A percentile compares a stretch with the other conserved stretches of the same genome.
Evolutionary conservation across 2,888 invertebrate species (phyloP).

Genomic region (Cheilosia vulpina): DNA sequence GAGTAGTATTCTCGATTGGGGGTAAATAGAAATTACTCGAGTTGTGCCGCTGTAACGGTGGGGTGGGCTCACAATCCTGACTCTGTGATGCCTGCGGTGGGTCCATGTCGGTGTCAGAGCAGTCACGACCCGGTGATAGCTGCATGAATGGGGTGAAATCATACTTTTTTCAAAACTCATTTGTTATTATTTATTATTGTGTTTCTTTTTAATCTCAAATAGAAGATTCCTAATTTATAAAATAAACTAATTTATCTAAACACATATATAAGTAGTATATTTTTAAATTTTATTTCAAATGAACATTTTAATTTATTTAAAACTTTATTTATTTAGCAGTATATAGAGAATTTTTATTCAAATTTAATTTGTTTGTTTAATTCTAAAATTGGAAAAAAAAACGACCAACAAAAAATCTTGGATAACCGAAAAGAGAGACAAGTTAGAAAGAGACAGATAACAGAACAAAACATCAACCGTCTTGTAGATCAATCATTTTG

Average conservation of each 20-base stretch:
- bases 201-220: conserved; percentile 5
- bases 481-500: not conserved
- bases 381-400: conserved; percentile 22
- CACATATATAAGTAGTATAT: conserved; percentile 14
- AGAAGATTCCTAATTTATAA: conserved; percentile 55
- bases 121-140: conserved; percentile 93
- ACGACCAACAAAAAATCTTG: conserved; percentile 1
- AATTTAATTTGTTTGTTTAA: conserved; percentile 11
- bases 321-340: conserved; percentile 50
- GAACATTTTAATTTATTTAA: conserved; percentile 45
- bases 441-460: conserved; percentile 5
- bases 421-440: conserved; percentile 19
- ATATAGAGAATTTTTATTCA: conserved; percentile 19
- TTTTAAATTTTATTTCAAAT: not conserved
- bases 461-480: conserved; percentile 3
- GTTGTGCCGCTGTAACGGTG: conserved; percentile 92
- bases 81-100: conserved; percentile 95
- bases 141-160: conserved; percentile 80
- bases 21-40: conserved; percentile 95
- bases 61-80: conserved; percentile 96
- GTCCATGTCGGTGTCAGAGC: conserved; percentile 93
- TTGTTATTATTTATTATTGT: conserved; percentile 3
- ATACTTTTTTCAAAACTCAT: conserved; percentile 54
- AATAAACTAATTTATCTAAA: conserved; percentile 48
- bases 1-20: conserved; percentile 84